Conservation (phyloP, 2,797 vertebrate species). For the Gymnothorax javanicus region DNA sequence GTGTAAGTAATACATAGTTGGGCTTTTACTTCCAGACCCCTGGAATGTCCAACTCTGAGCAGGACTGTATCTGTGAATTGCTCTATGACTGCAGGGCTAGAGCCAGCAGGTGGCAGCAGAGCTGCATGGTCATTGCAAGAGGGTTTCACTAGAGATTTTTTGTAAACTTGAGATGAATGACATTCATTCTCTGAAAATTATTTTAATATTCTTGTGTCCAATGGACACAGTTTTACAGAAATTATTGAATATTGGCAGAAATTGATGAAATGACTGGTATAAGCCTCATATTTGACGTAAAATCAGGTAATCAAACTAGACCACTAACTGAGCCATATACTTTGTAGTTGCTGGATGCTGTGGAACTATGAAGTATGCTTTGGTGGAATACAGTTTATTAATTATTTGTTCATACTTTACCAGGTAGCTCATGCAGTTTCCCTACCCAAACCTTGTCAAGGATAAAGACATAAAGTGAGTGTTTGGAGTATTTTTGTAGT, state of each 20-base stretch:
- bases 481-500: background rate
- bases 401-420: background rate
- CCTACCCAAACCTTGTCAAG: background rate
- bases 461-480: background rate
- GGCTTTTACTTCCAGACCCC: too few species aligned
- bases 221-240: background rate
- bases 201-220: background rate
- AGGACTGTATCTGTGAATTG: background rate
- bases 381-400: background rate
- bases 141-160: background rate
- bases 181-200: background rate
- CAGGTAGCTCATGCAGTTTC: background rate
- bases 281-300: background rate
- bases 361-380: background rate
- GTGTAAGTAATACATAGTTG: too few species aligned
- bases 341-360: background rate
- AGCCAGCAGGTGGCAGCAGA: conserved; percentile 16
- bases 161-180: background rate
- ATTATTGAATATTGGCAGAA: background rate
- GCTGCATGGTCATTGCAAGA: background rate
- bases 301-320: background rate
- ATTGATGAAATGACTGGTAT: background rate
- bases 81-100: background rate
- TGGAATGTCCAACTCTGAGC: too few species aligned
- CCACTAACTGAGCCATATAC: background rate